phyloP scores from a whole-genome alignment of 2,888 invertebrate genomes.

The Sarcophaga rosellei region DNA sequence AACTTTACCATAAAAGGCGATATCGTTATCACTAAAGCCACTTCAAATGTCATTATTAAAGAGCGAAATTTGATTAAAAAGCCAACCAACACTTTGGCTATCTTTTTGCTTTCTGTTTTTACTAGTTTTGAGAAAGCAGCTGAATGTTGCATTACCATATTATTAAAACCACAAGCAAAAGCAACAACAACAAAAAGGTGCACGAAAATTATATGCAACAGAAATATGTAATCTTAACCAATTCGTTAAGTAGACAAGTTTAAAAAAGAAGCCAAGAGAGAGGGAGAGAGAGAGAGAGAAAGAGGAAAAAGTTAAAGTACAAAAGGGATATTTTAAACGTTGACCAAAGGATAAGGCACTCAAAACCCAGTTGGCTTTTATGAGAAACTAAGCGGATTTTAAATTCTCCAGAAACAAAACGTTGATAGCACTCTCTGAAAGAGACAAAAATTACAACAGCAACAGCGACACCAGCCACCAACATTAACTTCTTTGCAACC shows the following conservation, averaged over 20 bases:
- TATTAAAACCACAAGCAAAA: constrained; percentile 25
- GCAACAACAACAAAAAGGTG: neutral
- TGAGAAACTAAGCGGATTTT: constrained; percentile 50
- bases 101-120: too few relatives aligned
- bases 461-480: too few relatives aligned
- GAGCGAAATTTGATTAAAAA: constrained; percentile 18
- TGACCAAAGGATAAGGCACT: constrained; percentile 13
- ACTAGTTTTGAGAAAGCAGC: constrained; percentile 26
- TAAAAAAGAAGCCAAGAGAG: neutral
- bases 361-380: constrained; percentile 51
- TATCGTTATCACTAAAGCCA: neutral
- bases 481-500: too few relatives aligned
- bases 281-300: neutral
- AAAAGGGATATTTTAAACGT: neutral
- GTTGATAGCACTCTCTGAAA: too few relatives aligned
- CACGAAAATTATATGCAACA: constrained; percentile 27
- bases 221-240: constrained; percentile 52
- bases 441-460: too few relatives aligned
- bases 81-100: neutral
- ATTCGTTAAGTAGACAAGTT: constrained; percentile 49
- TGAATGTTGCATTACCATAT: constrained; percentile 47
- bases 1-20: neutral
- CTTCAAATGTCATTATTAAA: constrained; percentile 1
- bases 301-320: too few relatives aligned
- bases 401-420: neutral